These are phyloP conservation scores for Pelobates fuscus DNA, from an alignment of 2,113 vertebrate genomes.

Conservation along the genomic window DNA sequence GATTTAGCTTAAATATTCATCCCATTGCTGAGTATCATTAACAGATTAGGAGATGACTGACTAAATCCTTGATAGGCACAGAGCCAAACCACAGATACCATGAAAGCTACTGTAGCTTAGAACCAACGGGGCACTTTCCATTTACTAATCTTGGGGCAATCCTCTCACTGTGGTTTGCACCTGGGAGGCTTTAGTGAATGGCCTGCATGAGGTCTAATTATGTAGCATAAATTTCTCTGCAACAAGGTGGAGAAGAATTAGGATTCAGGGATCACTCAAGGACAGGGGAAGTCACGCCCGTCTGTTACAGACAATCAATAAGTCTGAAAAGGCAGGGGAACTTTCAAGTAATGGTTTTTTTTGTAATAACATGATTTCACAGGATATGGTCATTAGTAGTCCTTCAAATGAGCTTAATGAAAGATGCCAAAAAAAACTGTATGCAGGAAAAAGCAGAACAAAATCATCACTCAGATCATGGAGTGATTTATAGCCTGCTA, in stretches of 20 bases:
- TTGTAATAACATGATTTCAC: constrained; percentile 14
- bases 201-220: neutral
- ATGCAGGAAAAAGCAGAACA: constrained; percentile 26
- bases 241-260: constrained; percentile 9
- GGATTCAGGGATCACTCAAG: constrained; percentile 26
- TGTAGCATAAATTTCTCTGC: constrained; percentile 19
- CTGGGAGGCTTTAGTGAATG: neutral
- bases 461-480: constrained; percentile 5
- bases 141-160: neutral
- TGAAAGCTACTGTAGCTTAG: no score
- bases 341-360: constrained; percentile 32
- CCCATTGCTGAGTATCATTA: no score
- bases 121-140: neutral
- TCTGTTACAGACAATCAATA: constrained; percentile 31
- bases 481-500: constrained; percentile 1
- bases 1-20: no score
- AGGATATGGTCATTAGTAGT: constrained; percentile 31
- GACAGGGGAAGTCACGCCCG: constrained; percentile 38
- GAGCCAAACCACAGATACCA: no score
- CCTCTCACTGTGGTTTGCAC: neutral
- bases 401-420: constrained; percentile 25
- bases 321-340: constrained; percentile 35
- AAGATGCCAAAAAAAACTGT: constrained; percentile 34
- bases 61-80: no score
- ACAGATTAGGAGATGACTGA: no score